Percentiles rank a stretch among this genome's conserved stretches.
phyloP scores from a whole-genome alignment of 2,113 vertebrate genomes.

The Dicrurus megarhynchus region DNA sequence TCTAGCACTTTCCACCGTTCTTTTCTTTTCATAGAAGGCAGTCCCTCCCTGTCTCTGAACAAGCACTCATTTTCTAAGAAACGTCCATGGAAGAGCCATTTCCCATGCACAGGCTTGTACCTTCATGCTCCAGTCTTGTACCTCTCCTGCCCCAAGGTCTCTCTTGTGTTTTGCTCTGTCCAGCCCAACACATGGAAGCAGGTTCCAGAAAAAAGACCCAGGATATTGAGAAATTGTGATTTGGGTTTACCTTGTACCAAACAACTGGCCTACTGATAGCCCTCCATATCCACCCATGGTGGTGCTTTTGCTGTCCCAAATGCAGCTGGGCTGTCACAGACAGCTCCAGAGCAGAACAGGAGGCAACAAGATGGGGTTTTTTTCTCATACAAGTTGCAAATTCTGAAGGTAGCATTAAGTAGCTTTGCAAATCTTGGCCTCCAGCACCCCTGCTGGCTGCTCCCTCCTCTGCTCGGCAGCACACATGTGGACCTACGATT shows the following conservation, averaged over 20 bases:
- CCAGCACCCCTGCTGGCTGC: constrained; percentile 40
- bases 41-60: neutral
- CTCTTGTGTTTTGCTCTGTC: neutral
- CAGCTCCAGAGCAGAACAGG: neutral
- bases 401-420: neutral
- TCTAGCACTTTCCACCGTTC: neutral
- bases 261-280: neutral
- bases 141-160: neutral
- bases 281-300: rapidly evolving
- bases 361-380: neutral
- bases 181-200: neutral
- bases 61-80: neutral
- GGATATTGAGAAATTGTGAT: neutral
- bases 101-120: neutral
- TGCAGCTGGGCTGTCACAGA: neutral
- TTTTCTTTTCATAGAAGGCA: neutral
- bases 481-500: rapidly evolving
- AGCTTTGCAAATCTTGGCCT: constrained; percentile 14
- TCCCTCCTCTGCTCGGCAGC: neutral
- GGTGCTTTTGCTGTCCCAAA: neutral
- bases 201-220: neutral
- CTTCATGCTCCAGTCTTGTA: neutral
- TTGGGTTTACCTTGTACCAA: neutral
- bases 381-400: neutral
- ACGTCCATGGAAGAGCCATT: neutral